Base-by-base conservation (phyloP, 2,113 vertebrate species). In the Rhegmatorhina hoffmannsi region DNA sequence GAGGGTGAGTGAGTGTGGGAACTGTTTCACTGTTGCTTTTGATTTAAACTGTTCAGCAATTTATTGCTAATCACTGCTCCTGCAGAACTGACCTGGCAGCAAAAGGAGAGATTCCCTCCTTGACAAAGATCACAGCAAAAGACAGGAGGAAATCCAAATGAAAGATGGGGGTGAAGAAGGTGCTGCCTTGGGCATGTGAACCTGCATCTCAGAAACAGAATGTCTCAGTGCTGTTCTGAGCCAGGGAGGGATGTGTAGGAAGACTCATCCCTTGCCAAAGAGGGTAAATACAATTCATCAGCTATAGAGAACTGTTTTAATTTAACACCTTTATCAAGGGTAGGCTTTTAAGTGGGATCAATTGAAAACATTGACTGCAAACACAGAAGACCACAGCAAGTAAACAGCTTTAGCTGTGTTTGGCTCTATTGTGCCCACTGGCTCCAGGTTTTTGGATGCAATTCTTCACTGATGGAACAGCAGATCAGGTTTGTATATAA, bases 261-360 rank as follows among this genome's bases (percentile, higher is more conserved):
- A 60, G 46, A 33, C 10, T 36, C 87, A 59, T 9, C 24, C 44
- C 55, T 85, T 66, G 46, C 53, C 78, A 79, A 76, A 46, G 53
- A 26, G 38, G 20, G 16, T 17, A 16, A 25, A 78, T 79, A 63
- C 26, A 33, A 63, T 63, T 33, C 67, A 59, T 50, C 77, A 80
- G 12, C 36, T 80, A 21, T 0, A 44, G 9, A 43, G 29, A 75
- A 44, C 13, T 17, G 20, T 19, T 90, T 87, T 73, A 90, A 76
- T 90, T 79, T 73, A 74, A 44, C 33, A 63, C 9, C 34, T 91
- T 85, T 64, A 80, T 67, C 72, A 73, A 70, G 38, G n/a, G 74
- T 1, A 88, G 50, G 72, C 33, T 94, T 93, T 91, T 68, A 77
- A 83, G 73, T 23, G 4, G 12, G 52, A 95, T 90, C 86, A 89